Evolutionary conservation across 2,797 vertebrate genomes (phyloP).

Genomic region (Hypotaenidia philippensis): DNA sequence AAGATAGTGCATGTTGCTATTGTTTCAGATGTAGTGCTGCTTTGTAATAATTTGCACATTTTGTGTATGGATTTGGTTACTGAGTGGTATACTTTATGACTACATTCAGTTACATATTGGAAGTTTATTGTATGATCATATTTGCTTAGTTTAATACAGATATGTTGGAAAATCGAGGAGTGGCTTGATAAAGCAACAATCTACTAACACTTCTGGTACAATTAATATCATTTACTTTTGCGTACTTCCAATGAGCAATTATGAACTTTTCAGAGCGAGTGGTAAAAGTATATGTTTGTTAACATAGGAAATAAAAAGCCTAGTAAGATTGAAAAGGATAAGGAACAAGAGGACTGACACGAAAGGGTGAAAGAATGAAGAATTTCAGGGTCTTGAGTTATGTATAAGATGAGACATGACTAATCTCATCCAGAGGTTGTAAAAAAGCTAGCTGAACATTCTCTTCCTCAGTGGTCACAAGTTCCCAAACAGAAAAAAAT

Average conservation of each 20-base stretch:
- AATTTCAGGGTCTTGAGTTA: background rate
- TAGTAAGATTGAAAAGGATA: background rate
- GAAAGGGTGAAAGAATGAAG: background rate
- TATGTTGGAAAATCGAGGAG: background rate
- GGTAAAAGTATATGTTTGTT: background rate
- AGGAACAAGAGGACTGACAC: background rate
- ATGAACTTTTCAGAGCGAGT: background rate
- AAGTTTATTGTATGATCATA: background rate
- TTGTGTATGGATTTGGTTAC: background rate
- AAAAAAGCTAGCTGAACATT: background rate
- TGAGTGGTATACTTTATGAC: background rate
- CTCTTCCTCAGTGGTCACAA: background rate
- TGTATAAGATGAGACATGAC: background rate
- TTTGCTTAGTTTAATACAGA: conserved; percentile 7
- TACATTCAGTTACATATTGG: background rate
- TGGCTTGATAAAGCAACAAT: background rate
- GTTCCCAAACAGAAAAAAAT: background rate
- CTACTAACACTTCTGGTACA: background rate
- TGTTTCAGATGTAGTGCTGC: background rate
- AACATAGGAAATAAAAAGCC: background rate
- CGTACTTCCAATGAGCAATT: background rate
- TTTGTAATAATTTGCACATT: background rate
- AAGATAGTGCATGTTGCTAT: background rate
- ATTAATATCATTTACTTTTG: background rate
- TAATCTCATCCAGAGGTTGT: background rate